Base-by-base conservation (phyloP, 2,797 vertebrate species). In the Myiotriccus ornatus region DNA sequence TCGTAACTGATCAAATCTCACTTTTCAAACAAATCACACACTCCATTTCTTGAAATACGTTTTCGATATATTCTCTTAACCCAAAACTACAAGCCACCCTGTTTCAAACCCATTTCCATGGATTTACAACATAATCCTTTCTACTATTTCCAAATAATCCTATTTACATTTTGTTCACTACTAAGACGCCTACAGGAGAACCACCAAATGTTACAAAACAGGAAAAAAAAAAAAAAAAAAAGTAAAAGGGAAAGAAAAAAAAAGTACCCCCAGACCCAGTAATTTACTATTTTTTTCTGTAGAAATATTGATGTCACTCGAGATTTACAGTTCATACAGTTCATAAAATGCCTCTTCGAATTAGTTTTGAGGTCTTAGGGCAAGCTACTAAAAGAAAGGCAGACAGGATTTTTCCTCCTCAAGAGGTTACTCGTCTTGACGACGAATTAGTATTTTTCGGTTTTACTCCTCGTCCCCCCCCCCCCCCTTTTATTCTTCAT, bases 101-200 rank as follows among this genome's bases (percentile, higher is more conserved):
- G 70, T 89, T 90, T 80, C 81, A 92, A 93, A 79, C 25, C 9
- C 52, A 68, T 82, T 65, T 83, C 50, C 79, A 53, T 44, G 95
- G 93, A 95, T 94, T 94, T 96, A 74, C 62, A 70, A 23, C 57
- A 49, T 93, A 95, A 96, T 95, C 95, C 89, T 78, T 94, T 80
- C 76, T 91, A 96, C 75, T 94, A 92, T 94, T 96, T 95, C 85
- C 57, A 83, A 95, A 91, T 91, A 95, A 96, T 94, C 91, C 95
- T 95, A 87, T 94, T 94, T 91, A 77, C 64, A 71, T 87, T 85
- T 96, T 91, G 53, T 87, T 89, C 89, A 67, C 83, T 68, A 43
- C 49, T 87, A 84, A 94, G 47, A 63, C 30, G 37, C 22, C 68
- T 85, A 57, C 49, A 92, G 44, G 32, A 88, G 68, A 91, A 89